Conservation (phyloP, 2,797 vertebrate genomes). For the Bucorvus abyssinicus region DNA sequence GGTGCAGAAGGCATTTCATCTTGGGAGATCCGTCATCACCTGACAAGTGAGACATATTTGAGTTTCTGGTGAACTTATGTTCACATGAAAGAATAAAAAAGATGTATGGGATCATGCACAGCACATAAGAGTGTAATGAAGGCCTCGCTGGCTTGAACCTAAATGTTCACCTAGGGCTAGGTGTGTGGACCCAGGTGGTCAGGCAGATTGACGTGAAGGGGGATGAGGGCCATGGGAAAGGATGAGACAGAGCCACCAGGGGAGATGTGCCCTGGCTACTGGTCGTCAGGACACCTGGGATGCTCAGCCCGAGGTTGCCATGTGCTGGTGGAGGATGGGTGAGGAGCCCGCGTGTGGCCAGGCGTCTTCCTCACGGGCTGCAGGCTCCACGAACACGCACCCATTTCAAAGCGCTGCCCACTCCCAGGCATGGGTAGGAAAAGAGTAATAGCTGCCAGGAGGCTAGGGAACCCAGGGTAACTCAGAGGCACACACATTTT, state of each 20-base stretch:
- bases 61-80: constrained; percentile 27
- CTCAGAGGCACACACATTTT: not conserved
- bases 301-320: accelerated
- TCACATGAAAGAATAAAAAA: not conserved
- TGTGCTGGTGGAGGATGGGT: not conserved
- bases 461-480: not conserved
- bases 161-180: not conserved
- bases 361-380: not conserved
- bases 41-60: not conserved
- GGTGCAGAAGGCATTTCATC: not conserved
- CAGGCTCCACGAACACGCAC: not conserved
- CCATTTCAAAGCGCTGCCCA: not conserved
- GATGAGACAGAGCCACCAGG: not conserved
- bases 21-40: not conserved
- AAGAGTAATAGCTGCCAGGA: not conserved
- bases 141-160: not conserved
- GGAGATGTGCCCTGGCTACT: not conserved
- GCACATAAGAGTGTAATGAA: accelerated
- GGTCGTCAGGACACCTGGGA: not conserved
- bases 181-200: not conserved
- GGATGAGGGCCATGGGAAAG: not conserved
- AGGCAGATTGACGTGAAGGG: not conserved
- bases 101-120: not conserved
- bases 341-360: not conserved
- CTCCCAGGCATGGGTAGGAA: not conserved